phyloP scores from a whole-genome alignment of 2,113 vertebrate species.

The Cyanoliseus patagonus region DNA sequence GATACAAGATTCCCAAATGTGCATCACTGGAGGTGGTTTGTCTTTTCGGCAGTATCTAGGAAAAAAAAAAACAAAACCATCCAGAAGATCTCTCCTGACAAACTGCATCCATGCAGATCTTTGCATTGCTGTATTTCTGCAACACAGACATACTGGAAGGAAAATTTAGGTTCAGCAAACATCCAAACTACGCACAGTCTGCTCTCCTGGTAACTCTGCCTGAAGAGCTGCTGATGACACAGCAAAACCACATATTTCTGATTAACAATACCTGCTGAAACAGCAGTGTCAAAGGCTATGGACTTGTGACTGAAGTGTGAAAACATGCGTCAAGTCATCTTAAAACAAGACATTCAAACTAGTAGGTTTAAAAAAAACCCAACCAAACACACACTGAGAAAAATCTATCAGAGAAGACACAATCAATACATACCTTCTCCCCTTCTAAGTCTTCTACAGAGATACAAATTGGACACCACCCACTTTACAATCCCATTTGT shows the following conservation, averaged over 20 bases:
- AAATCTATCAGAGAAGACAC: not conserved
- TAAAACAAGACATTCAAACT: not conserved
- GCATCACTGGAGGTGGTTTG: not conserved
- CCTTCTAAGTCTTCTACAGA: not conserved
- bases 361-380: not conserved
- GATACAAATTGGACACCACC: not conserved
- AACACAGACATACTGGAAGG: not conserved
- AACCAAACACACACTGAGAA: not conserved
- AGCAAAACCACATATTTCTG: not conserved
- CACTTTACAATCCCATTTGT: not conserved
- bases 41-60: not conserved
- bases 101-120: not conserved
- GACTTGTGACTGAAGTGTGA: not conserved
- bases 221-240: not conserved
- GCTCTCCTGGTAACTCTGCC: not conserved
- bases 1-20: fast-evolving
- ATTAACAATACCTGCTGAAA: not conserved
- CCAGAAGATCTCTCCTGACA: not conserved
- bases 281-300: not conserved
- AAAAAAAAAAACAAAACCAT: not conserved
- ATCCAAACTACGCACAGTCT: not conserved
- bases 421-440: not conserved
- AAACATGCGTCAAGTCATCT: not conserved
- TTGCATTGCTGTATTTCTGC: not conserved
- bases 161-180: not conserved